Base-by-base conservation (phyloP, 1,140 invertebrate species). In the Andrena cerasifolii region DNA sequence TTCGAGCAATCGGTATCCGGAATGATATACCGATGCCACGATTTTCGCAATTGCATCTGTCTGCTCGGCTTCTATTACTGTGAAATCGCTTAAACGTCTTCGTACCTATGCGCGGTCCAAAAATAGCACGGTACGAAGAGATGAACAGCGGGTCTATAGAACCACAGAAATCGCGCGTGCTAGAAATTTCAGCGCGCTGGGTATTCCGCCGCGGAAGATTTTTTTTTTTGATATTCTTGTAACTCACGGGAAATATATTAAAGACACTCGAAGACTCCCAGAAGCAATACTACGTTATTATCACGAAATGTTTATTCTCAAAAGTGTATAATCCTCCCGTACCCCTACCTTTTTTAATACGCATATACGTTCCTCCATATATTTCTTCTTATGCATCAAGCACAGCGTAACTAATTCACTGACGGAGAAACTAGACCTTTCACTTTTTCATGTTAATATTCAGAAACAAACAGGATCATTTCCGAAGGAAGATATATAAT, bases 11-110 rank as follows among this genome's bases (percentile, higher is more conserved):
- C 8, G 12, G 21, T 16, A 75, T 75, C 18, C 21, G 16, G 18
- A 45, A 10, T 33, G 53, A 58, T 76, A 58, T 59, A 76, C 18
- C 24, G 40, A 21, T 43, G 31, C 31, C 21, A 68, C 40, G 65
- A 76, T 76, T 76, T 68, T 56, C 63, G 73, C 31, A 76, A 76
- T 68, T 76, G 65, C 73, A 68, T 76, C 72, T 58, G 65, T 68
- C 65, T 59, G 53, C 40, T 24, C 18, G 40, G 43, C 43, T 76
- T 76, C 73, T 76, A 58, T 76, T 68, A 76, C 73, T 76, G 53
- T 58, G 53, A 76, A 76, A 76, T 76, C 63, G 73, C 33, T 67
- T 58, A 49, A 76, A 67, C 63, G 53, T 67, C 73, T 67, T 40
- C 63, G 63, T 76, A 58, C 40, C 73, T 67, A 76, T 76, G 63